These are phyloP conservation scores for Hippocampus barbouri DNA, from an alignment of 2,113 vertebrate species.

Conservation along the genomic window DNA sequence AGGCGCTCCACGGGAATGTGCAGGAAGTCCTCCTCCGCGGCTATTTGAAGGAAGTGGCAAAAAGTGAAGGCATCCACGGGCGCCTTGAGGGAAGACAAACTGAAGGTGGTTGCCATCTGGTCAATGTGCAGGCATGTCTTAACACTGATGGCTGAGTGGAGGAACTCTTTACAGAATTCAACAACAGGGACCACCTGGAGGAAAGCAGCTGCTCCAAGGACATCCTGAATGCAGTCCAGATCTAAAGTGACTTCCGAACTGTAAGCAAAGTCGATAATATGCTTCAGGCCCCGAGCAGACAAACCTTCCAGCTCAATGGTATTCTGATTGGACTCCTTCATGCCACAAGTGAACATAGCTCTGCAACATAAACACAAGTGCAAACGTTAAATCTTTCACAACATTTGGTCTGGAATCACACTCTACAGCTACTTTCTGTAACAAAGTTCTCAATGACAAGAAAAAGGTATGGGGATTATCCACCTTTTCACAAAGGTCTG, in stretches of 20 bases:
- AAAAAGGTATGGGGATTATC: neutral
- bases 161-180: constrained; percentile 94
- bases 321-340: constrained; percentile 90
- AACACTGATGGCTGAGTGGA: constrained; percentile 95
- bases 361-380: constrained; percentile 64
- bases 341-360: constrained; percentile 97
- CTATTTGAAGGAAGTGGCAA: constrained; percentile 92
- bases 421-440: neutral
- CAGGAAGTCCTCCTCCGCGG: constrained; percentile 91
- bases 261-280: constrained; percentile 97
- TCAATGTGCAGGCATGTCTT: constrained; percentile 95
- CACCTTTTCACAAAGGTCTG: neutral
- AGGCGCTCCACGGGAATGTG: constrained; percentile 91
- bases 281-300: constrained; percentile 87
- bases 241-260: constrained; percentile 92
- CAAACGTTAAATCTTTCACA: neutral
- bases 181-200: constrained; percentile 96
- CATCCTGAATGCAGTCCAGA: constrained; percentile 95
- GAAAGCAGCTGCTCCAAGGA: constrained; percentile 93
- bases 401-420: neutral
- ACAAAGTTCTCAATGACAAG: neutral
- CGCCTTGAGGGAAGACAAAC: constrained; percentile 87
- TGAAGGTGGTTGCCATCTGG: constrained; percentile 96
- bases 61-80: constrained; percentile 91
- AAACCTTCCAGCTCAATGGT: constrained; percentile 90